Conservation (phyloP, 2,797 vertebrate species). For the Pipistrellus pygmaeus region DNA sequence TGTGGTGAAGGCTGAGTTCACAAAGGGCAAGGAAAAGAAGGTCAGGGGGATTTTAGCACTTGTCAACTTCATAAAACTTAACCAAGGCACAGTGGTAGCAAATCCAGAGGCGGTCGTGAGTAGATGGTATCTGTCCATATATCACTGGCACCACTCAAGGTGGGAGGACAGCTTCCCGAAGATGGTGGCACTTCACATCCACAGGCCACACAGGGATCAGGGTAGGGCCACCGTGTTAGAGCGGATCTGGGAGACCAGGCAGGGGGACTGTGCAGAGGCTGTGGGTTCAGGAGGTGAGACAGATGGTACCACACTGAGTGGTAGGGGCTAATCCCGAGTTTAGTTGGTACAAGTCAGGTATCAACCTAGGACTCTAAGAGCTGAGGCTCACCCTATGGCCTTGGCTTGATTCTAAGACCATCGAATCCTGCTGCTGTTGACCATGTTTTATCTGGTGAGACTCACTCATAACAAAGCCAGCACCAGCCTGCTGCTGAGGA, state of each 20-base stretch:
- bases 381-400: background rate
- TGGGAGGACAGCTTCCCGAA: background rate
- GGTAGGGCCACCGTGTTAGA: background rate
- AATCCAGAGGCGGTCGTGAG: background rate
- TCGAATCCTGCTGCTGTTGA: background rate
- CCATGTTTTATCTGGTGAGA: background rate
- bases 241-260: background rate
- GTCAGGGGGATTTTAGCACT: background rate
- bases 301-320: background rate
- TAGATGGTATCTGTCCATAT: background rate
- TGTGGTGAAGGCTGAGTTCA: background rate
- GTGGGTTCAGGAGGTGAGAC: background rate
- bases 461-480: background rate
- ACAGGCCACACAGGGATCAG: background rate
- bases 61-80: background rate
- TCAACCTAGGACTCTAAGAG: background rate
- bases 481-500: background rate
- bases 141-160: background rate
- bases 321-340: background rate
- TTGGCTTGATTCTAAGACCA: background rate
- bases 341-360: background rate
- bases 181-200: background rate
- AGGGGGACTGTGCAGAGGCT: background rate
- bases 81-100: background rate
- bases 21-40: background rate